Percentiles rank a stretch among this genome's conserved stretches.
These are phyloP conservation scores for Aphodius granarius DNA, from an alignment of 2,888 invertebrate genomes.

Conservation along the genomic window DNA sequence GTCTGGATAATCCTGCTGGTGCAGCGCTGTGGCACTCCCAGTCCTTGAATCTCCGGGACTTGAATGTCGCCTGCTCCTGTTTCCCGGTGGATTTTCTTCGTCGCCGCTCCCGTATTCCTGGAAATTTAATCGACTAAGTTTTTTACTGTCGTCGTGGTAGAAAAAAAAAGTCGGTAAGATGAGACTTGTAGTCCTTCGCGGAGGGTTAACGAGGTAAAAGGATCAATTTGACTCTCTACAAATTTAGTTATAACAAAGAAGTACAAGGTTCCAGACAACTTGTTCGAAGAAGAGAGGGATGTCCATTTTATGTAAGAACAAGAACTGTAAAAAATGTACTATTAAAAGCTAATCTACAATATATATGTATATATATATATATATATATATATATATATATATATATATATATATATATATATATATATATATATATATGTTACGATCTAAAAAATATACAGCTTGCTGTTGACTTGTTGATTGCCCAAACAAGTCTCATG, in stretches of 20 bases:
- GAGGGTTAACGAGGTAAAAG: neutral
- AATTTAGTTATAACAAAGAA: neutral
- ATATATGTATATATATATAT: no score
- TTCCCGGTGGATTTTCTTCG: constrained; percentile 61
- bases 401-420: no score
- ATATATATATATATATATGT: neutral
- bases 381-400: no score
- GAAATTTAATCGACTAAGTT: constrained; percentile 29
- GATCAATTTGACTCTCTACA: neutral
- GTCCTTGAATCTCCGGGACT: constrained; percentile 71
- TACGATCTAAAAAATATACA: neutral
- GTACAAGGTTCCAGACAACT: no score
- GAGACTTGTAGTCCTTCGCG: neutral
- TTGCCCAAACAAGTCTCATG: neutral
- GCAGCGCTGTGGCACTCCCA: constrained; percentile 66
- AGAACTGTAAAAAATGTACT: no score
- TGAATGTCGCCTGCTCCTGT: constrained; percentile 63
- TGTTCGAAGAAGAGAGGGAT: no score
- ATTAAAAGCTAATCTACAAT: no score
- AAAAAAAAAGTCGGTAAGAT: neutral
- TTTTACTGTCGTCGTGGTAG: neutral
- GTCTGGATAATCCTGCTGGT: constrained; percentile 63
- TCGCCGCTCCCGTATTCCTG: constrained; percentile 68
- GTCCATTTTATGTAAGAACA: no score
- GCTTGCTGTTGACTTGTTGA: neutral